A percentile compares a stretch with the other conserved stretches of the same genome.
phyloP scores from a whole-genome alignment of 2,113 vertebrate species.

The Heterotilapia buettikoferi region DNA sequence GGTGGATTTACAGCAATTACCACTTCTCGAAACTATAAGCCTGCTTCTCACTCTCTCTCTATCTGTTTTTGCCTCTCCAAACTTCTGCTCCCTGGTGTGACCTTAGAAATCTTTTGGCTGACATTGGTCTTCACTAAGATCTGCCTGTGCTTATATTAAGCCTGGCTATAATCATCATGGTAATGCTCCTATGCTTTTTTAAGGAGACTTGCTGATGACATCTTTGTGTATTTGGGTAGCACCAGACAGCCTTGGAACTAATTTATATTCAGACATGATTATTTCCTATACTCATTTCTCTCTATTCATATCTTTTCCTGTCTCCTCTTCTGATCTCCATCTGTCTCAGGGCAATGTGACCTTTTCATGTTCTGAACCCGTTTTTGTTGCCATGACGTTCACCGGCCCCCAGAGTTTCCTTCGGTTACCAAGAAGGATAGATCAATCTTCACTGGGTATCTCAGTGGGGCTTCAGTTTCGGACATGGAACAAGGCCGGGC shows the following conservation, averaged over 20 bases:
- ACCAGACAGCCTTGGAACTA: not conserved
- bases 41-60: not conserved
- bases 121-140: not conserved
- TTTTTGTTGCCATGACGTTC: slow-evolving; percentile 84
- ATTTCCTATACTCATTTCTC: not conserved
- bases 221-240: not conserved
- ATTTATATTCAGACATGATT: slow-evolving; percentile 33
- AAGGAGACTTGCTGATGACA: slow-evolving; percentile 31
- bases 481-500: slow-evolving; percentile 87
- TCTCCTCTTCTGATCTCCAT: not conserved
- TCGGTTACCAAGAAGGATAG: slow-evolving; percentile 56
- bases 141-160: slow-evolving; percentile 4
- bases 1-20: not conserved
- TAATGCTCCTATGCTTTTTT: slow-evolving; percentile 26
- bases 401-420: slow-evolving; percentile 78
- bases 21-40: not conserved
- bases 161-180: slow-evolving; percentile 25
- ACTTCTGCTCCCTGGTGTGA: not conserved
- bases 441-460: not conserved
- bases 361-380: slow-evolving; percentile 80
- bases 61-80: not conserved
- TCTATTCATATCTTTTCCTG: not conserved
- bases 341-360: slow-evolving; percentile 79
- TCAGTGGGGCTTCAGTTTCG: slow-evolving; percentile 81
- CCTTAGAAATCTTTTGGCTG: slow-evolving; percentile 4